Evolutionary conservation across 1,140 invertebrate species (phyloP), one percentile per base, ranked within the genome.

Genomic region (Laodelphax striatellus): DNA sequence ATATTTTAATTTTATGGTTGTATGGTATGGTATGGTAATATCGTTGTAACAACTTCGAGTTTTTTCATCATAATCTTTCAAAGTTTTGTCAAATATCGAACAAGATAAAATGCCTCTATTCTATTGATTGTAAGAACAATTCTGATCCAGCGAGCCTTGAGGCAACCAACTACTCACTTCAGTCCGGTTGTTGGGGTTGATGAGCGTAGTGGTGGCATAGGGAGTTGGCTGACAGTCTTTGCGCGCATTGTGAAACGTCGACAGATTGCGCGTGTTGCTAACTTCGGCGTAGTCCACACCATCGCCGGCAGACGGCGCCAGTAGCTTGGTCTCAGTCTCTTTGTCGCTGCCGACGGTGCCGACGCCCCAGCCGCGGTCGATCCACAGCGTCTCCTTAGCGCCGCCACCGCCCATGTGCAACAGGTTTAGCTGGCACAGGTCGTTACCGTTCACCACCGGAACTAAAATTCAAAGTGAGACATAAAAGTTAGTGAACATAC

Each of bases 141-240:
- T 31, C 28, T 31, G 28, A 31, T 31, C 9, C 28, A 31, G 28
- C 9, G 4, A 31, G 28, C 28, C 9, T 31, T 5, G 28, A 31
- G 28, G 28, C 4, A 31, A 28, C 24, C 2, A 28, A 2, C 24
- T 1, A 50, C 46, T 50, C 46, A 50, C 46, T 9, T 50, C 46
- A 19, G 6, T 50, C 5, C 46, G 6, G 16, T 50, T 50, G 21
- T 50, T 50, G 6, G 46, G 46, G 38, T 66, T 69, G 60, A 80
- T 78, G 14, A 87, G 71, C 44, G 88, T 90, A 1, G 88, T 91
- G 0, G 88, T 92, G 0, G 88, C 88, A 69, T 92, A 92, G 0
- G 88, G 88, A 5, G 86, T 87, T 0, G 87, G 86, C 61, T 83
- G 83, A 63, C 84, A 83, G 11, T 82, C 73, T 52, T 79, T 80